Percentiles rank a stretch among this genome's conserved stretches.
phyloP scores from a whole-genome alignment of 2,797 vertebrate species.

The Acipenser oxyrinchus region DNA sequence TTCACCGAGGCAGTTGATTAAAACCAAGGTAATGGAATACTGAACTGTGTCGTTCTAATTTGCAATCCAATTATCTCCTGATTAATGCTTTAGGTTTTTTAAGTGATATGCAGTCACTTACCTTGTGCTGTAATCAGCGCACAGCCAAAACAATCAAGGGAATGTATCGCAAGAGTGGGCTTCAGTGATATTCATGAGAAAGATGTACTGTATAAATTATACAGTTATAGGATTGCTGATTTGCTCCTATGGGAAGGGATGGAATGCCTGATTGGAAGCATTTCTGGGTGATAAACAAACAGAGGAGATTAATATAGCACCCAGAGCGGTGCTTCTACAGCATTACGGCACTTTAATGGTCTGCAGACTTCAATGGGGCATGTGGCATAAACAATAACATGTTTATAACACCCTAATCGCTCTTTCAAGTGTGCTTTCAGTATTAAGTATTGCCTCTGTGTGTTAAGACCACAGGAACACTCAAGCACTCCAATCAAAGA shows the following conservation, averaged over 20 bases:
- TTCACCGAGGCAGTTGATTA: constrained; percentile 30
- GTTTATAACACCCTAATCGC: too few species aligned
- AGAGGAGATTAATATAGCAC: too few species aligned
- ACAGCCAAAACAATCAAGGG: constrained; percentile 39
- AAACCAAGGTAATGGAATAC: constrained; percentile 35
- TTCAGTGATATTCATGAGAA: constrained; percentile 8
- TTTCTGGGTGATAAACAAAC: constrained; percentile 17
- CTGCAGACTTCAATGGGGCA: not conserved
- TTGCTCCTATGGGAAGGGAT: constrained; percentile 18
- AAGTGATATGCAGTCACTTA: constrained; percentile 35
- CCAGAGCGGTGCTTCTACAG: not conserved
- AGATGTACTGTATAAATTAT: constrained; percentile 35
- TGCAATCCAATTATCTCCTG: constrained; percentile 43
- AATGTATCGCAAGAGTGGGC: constrained; percentile 9
- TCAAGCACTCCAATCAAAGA: too few species aligned
- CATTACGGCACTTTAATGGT: not conserved
- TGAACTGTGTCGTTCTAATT: constrained; percentile 35
- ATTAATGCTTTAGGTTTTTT: constrained; percentile 37
- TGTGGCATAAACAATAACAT: not conserved
- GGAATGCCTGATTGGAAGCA: constrained; percentile 18
- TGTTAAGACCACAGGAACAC: too few species aligned
- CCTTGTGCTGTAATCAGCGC: constrained; percentile 37
- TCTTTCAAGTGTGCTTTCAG: too few species aligned
- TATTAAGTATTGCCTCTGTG: too few species aligned
- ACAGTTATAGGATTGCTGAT: constrained; percentile 39